Percentiles rank a stretch among this genome's conserved stretches.
Evolutionary conservation across 2,797 vertebrate genomes (phyloP).

Genomic region (Darevskia mixta): DNA sequence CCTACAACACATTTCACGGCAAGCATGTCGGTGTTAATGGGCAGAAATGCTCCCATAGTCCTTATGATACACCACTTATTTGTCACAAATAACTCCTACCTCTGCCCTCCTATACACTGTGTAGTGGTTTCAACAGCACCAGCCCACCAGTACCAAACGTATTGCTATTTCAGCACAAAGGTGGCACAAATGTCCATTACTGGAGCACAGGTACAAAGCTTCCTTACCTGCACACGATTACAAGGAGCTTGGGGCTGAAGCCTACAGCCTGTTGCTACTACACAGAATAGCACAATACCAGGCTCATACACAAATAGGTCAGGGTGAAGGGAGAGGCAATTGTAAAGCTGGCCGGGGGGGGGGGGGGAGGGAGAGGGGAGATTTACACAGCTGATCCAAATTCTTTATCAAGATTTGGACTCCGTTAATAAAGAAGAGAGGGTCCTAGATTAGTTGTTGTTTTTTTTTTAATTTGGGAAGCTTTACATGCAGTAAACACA

Average conservation of each 20-base stretch:
- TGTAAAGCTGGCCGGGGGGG: neutral
- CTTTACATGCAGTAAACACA: neutral
- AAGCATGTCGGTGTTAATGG: conserved; percentile 1
- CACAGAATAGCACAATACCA: neutral
- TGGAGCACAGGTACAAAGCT: neutral
- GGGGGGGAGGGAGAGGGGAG: neutral
- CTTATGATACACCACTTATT: neutral
- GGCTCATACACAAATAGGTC: neutral
- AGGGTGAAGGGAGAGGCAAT: neutral
- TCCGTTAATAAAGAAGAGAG: neutral
- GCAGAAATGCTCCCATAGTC: neutral
- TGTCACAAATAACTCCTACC: neutral
- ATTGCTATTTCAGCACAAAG: neutral
- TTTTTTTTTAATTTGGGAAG: conserved; percentile 6
- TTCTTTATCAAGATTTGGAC: neutral
- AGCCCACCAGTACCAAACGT: neutral
- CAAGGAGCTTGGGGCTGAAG: neutral
- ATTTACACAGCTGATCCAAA: neutral
- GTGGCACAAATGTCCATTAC: neutral
- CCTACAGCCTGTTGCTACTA: neutral
- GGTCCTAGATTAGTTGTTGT: neutral
- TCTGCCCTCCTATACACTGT: neutral
- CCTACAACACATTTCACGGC: neutral
- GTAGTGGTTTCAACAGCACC: neutral
- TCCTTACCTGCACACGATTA: neutral